Percentiles rank a stretch among this genome's conserved stretches.
Conservation (phyloP, 2,888 invertebrate species). For the Dysmachus trigonus region DNA sequence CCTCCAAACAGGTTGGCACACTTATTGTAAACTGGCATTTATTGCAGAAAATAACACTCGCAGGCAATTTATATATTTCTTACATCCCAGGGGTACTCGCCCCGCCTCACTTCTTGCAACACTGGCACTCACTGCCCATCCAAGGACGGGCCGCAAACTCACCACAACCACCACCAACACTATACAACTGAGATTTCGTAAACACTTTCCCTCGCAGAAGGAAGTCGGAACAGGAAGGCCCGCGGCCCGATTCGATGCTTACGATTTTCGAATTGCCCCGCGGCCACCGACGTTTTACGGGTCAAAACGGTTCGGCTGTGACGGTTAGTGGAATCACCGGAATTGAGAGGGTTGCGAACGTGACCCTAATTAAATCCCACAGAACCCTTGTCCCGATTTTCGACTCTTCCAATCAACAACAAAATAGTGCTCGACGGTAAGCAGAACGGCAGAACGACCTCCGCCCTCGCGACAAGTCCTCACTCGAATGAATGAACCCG, state of each 20-base stretch:
- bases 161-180: background rate
- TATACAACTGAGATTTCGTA: background rate
- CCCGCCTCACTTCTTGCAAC: background rate
- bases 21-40: slow-evolving; percentile 10
- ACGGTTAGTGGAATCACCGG: background rate
- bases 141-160: background rate
- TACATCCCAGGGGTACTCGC: background rate
- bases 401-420: background rate
- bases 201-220: background rate
- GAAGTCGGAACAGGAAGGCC: background rate
- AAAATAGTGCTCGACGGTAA: background rate
- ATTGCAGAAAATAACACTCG: background rate
- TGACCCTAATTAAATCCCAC: background rate
- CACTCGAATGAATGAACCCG: slow-evolving; percentile 12
- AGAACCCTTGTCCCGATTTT: background rate
- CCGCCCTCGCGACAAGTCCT: background rate
- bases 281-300: background rate
- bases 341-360: too few relatives aligned
- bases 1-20: background rate
- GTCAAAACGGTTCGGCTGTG: background rate
- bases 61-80: background rate
- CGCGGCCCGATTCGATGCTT: background rate
- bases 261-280: background rate
- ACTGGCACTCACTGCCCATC: background rate
- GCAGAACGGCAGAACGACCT: background rate